phyloP scores from a whole-genome alignment of 2,113 vertebrate species.

The Lepus americanus region DNA sequence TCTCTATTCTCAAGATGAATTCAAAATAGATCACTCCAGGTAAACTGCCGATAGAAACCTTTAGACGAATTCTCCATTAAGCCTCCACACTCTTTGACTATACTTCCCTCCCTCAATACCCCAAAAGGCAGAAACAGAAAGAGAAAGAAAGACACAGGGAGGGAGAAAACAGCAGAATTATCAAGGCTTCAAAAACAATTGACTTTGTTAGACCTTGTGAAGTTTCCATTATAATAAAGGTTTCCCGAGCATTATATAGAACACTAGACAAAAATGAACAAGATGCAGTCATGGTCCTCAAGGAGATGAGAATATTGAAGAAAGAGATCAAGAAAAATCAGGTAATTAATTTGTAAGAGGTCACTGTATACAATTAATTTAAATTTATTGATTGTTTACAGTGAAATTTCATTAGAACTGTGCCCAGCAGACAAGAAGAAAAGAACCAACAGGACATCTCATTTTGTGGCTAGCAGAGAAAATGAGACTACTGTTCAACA shows the following conservation, averaged over 20 bases:
- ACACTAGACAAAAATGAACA: conserved; percentile 1
- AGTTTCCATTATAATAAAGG: conserved; percentile 21
- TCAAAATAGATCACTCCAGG: neutral
- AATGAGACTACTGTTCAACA: conserved; percentile 37
- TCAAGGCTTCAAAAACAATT: conserved; percentile 8
- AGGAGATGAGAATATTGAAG: conserved; percentile 9
- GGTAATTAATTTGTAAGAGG: conserved; percentile 28
- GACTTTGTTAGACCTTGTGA: neutral
- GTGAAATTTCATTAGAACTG: neutral
- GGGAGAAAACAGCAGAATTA: neutral
- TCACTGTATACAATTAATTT: neutral
- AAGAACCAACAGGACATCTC: neutral
- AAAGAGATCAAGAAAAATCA: conserved; percentile 52
- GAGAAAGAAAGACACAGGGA: neutral
- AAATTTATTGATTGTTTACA: conserved; percentile 41
- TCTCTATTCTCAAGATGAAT: conserved; percentile 2
- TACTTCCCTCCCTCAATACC: neutral
- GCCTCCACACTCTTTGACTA: neutral
- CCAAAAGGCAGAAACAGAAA: neutral
- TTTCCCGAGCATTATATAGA: neutral
- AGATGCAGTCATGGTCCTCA: neutral
- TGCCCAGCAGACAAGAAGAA: neutral
- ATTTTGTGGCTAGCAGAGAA: conserved; percentile 25
- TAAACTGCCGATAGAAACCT: conserved; percentile 9
- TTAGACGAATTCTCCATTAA: neutral